Evolutionary conservation across 2,888 invertebrate species (phyloP).

Genomic region (Tinea semifulvella): DNA sequence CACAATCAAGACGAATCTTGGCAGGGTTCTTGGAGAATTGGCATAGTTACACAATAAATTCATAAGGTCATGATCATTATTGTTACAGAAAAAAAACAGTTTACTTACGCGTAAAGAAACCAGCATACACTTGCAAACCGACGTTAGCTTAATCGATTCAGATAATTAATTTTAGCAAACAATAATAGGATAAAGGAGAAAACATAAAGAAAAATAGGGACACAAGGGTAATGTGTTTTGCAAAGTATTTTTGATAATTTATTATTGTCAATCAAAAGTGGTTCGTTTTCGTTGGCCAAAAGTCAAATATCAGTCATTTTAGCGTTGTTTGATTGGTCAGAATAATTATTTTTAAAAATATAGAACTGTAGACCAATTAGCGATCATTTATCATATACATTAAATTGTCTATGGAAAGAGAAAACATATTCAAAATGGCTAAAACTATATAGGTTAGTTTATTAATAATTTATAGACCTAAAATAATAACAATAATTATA

Average conservation of each 20-base stretch:
- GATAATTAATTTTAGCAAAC: background rate
- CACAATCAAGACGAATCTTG: slow-evolving; percentile 35
- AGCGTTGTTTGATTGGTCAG: background rate
- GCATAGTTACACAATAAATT: slow-evolving; percentile 60
- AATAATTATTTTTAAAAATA: background rate
- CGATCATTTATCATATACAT: background rate
- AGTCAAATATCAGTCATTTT: slow-evolving; percentile 12
- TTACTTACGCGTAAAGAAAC: slow-evolving; percentile 25
- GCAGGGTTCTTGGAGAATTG: slow-evolving; percentile 45
- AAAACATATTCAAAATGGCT: background rate
- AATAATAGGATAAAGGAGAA: slow-evolving; percentile 30
- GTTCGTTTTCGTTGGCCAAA: background rate
- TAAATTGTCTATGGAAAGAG: background rate
- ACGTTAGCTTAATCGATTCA: no score
- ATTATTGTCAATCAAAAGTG: slow-evolving; percentile 39
- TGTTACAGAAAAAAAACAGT: slow-evolving; percentile 26
- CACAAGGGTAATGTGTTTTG: slow-evolving; percentile 30
- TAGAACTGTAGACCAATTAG: background rate
- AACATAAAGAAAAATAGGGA: slow-evolving; percentile 50
- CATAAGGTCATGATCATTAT: slow-evolving; percentile 57
- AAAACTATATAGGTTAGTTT: no score
- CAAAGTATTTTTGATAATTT: slow-evolving; percentile 59
- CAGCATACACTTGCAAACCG: background rate
- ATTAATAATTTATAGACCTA: no score
- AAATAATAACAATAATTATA: no score